Base-by-base conservation (phyloP, 1,140 invertebrate species). In the Pollicipes pollicipes region DNA sequence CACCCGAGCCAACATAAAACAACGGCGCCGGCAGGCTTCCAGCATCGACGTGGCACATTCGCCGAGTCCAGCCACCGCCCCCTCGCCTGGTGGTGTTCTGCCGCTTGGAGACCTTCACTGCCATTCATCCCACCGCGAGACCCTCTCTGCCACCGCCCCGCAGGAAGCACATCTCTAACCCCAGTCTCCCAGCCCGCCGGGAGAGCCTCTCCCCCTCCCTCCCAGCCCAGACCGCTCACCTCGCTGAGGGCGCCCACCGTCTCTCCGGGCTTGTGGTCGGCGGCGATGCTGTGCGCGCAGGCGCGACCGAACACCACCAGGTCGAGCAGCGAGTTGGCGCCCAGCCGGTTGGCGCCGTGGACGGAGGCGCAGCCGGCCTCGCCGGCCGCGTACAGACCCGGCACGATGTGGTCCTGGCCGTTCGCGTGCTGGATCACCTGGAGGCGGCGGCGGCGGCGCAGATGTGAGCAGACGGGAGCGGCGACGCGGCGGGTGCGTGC, bases 261-360 rank as follows among this genome's bases (percentile, higher is more conserved):
- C 70, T 95, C 91, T 1, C 93, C 92, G 2, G 95, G 94, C 78
- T 88, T 89, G 78, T 88, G 86, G 77, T 88, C 88, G 75, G 86
- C 84, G 29, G 89, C 85, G 76, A 97, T 95, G n/a, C 90, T 90
- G 76, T 91, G 87, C 30, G 97, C 95, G 81, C 93, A 96, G 30
- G 95, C 93, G 76, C 95, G 86, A 66, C 97, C 97, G 82, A 99
- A 99, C 66, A 99, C 94, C 4, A 99, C 95, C 74, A 98, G 83
- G 86, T 99, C 97, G 2, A 99, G 84, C 68, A 99, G 82, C 0
- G 97, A 99, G 82, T 99, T 99, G 66, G 97, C 96, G 75, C 97
- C 97, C 24, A 99, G 84, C 69, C 97, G 84, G 82, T 99, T 99
- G 67, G 97, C 97, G 73, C 97, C 97, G 78, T 99, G 97, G 30